These are phyloP conservation scores for Acromyrmex charruanus DNA, from an alignment of 1,140 invertebrate genomes.

Conservation along the genomic window DNA sequence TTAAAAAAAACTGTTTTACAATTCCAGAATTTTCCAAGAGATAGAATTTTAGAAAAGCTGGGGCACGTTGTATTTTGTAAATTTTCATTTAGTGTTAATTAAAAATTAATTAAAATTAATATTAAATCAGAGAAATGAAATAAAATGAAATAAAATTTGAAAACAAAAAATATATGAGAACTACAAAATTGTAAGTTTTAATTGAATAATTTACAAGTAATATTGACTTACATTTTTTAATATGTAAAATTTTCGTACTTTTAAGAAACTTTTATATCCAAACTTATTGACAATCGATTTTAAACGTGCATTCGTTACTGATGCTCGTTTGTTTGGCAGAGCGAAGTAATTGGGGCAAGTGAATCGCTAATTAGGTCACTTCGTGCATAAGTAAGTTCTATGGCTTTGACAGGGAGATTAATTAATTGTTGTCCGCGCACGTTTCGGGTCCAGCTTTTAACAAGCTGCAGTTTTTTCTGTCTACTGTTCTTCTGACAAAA, in stretches of 20 bases:
- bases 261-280: background rate
- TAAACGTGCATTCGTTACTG: conserved; percentile 40
- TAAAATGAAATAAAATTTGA: background rate
- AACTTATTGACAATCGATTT: conserved; percentile 54
- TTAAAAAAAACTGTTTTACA: background rate
- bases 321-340: conserved; percentile 46
- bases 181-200: background rate
- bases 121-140: background rate
- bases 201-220: conserved; percentile 26
- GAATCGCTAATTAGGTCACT: conserved; percentile 62
- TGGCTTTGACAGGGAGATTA: conserved; percentile 51
- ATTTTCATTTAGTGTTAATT: background rate
- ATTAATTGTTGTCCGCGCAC: conserved; percentile 45
- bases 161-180: background rate
- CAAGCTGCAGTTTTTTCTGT: conserved; percentile 11
- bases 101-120: background rate
- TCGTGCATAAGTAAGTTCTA: conserved; percentile 53
- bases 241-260: background rate
- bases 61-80: background rate
- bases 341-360: conserved; percentile 46
- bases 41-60: background rate
- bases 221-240: background rate
- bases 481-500: background rate
- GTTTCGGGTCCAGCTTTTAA: conserved; percentile 15
- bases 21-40: background rate